Evolutionary conservation across 2,797 vertebrate genomes (phyloP), one percentile per base, ranked within the genome.

Genomic region (Sebastolobus altivelis): DNA sequence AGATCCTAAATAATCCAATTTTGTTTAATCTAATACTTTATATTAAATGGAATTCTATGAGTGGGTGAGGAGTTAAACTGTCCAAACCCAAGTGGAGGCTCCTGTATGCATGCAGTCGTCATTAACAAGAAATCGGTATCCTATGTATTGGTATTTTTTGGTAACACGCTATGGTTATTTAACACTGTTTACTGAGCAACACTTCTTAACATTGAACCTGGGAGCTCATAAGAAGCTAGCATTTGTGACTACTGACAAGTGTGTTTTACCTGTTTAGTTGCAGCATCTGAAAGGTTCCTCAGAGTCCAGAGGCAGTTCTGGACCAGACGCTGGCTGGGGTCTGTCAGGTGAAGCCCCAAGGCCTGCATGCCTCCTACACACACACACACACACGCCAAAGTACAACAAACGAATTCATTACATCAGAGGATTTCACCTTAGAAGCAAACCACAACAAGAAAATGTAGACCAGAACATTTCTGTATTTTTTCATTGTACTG

Each of bases 251-350:
- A 58, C 2, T 8, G 12, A 56, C 25, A 22, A 49, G 4, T 38
- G 7, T 13, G 27, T 4, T 60, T 35, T 93, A 99, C 99, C 97
- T 99, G 98, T 92, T 99, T 99, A 75, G 99, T 99, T 83, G 99
- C 99, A 85, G 98, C 99, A 92, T 99, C 99, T 86, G 99, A 99
- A 72, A 99, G 96, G 90, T 99, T 99, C 90, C 99, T 97, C 83
- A 99, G 95, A 79, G 99, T 99, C 99, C 99, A 99, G 58, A 99
- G 98, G 91, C 98, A 99, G 93, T 99, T 99, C 94, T 99, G 99
- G 84, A 99, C 98, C 80, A 99, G 97, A 80, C 99, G 97, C 65
- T 99, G 98, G 87, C 99, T 99, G 80, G 97, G 97, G 89, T 99
- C 98, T 62, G 98, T 99, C 86, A 99, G 96, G 83, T 99, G 99